Percentiles rank a stretch among this genome's conserved stretches.
phyloP scores from a whole-genome alignment of 1,140 invertebrate species.

The Whitmania pigra region DNA sequence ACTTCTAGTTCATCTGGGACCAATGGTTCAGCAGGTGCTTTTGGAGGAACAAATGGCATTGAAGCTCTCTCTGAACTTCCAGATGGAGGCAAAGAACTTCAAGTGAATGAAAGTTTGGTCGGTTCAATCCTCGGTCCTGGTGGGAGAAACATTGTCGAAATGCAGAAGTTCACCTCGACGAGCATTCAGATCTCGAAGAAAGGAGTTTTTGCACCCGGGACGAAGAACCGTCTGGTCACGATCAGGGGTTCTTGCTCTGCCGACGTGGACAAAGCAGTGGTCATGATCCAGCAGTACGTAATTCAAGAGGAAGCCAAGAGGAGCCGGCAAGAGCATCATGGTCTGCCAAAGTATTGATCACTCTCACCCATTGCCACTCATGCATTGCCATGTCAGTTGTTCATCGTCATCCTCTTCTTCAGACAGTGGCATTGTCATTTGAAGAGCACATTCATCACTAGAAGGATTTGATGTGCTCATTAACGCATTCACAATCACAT shows the following conservation, averaged over 20 bases:
- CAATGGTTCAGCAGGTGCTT: neutral
- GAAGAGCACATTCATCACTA: no score
- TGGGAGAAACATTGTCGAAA: conserved; percentile 85
- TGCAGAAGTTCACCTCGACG: conserved; percentile 87
- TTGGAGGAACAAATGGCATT: neutral
- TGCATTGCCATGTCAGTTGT: no score
- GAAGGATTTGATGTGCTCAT: no score
- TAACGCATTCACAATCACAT: no score
- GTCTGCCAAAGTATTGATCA: conserved; percentile 1
- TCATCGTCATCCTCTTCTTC: no score
- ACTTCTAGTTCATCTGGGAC: neutral
- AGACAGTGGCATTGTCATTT: no score
- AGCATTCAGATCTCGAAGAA: conserved; percentile 98
- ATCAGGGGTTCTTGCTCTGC: conserved; percentile 75
- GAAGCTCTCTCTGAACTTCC: neutral
- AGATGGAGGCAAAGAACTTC: conserved; percentile 60
- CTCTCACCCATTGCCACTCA: no score
- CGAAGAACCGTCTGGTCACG: conserved; percentile 88
- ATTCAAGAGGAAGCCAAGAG: conserved; percentile 85
- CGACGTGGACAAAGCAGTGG: conserved; percentile 69
- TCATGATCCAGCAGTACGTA: conserved; percentile 87
- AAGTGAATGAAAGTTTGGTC: conserved; percentile 82
- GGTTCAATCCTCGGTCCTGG: conserved; percentile 90
- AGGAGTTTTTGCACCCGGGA: conserved; percentile 87
- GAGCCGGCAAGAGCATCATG: conserved; percentile 43